phyloP scores from a whole-genome alignment of 1,140 invertebrate species.

The Drosophila obscura region DNA sequence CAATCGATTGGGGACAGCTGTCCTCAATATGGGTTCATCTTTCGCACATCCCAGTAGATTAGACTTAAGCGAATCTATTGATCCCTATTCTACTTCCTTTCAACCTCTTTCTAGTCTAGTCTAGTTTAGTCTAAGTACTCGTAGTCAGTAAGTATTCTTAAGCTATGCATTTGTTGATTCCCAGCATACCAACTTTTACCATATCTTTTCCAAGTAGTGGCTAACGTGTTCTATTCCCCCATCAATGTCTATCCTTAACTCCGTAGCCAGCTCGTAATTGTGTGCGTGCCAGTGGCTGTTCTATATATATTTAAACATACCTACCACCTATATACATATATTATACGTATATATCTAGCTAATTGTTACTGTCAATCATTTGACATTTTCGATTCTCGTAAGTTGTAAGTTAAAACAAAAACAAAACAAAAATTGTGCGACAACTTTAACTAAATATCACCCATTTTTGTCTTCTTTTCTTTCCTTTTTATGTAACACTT shows the following conservation, averaged over 20 bases:
- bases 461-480: slow-evolving; percentile 83
- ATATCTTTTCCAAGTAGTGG: slow-evolving; percentile 68
- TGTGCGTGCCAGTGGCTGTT: slow-evolving; percentile 48
- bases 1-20: neutral
- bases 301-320: slow-evolving; percentile 34
- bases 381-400: slow-evolving; percentile 69
- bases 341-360: slow-evolving; percentile 59
- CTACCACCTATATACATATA: slow-evolving; percentile 9
- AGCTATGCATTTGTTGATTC: slow-evolving; percentile 32
- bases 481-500: slow-evolving; percentile 83
- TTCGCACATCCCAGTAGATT: slow-evolving; percentile 25
- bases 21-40: neutral
- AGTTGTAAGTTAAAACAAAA: slow-evolving; percentile 70
- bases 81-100: slow-evolving; percentile 10
- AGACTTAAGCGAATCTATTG: slow-evolving; percentile 12
- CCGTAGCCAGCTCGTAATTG: slow-evolving; percentile 59
- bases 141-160: slow-evolving; percentile 30
- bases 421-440: slow-evolving; percentile 59
- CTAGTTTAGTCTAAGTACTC: slow-evolving; percentile 12
- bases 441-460: slow-evolving; percentile 83
- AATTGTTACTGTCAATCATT: slow-evolving; percentile 54
- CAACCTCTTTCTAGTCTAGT: neutral
- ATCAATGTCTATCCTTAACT: slow-evolving; percentile 73
- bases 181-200: slow-evolving; percentile 28
- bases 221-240: slow-evolving; percentile 73